Evolutionary conservation across 2,113 vertebrate species (phyloP).

Genomic region (Heteronetta atricapilla): DNA sequence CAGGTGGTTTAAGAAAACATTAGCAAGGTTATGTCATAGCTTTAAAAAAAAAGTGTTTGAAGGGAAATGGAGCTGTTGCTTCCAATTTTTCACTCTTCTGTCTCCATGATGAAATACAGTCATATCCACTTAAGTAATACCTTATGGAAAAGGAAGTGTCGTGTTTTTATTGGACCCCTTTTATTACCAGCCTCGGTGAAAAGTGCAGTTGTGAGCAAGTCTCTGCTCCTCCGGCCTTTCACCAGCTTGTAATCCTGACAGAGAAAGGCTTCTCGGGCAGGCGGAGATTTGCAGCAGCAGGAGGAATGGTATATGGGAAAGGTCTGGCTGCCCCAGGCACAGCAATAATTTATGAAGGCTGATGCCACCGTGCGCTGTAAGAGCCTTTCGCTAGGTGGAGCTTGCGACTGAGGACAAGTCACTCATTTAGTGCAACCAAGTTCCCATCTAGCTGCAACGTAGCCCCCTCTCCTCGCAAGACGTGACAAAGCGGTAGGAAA

Average conservation of each 20-base stretch:
- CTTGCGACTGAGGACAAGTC: neutral
- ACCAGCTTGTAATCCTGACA: neutral
- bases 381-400: neutral
- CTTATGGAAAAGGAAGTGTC: neutral
- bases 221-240: neutral
- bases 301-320: neutral
- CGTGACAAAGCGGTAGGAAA: neutral
- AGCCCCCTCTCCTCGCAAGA: neutral
- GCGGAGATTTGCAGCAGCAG: neutral
- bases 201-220: neutral
- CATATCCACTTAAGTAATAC: slow-evolving; percentile 16
- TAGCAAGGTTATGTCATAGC: slow-evolving; percentile 53
- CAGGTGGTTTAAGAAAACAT: slow-evolving; percentile 77
- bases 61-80: slow-evolving; percentile 21
- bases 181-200: neutral
- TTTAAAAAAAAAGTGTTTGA: slow-evolving; percentile 8
- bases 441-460: neutral
- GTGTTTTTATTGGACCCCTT: slow-evolving; percentile 5
- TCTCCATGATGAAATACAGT: slow-evolving; percentile 72
- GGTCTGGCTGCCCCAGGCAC: neutral
- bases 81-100: slow-evolving; percentile 50
- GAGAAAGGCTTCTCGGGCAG: neutral
- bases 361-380: neutral
- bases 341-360: neutral
- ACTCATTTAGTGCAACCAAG: neutral